Percentiles rank a stretch among this genome's conserved stretches.
Conservation (phyloP, 2,113 vertebrate species). For the Sylvietta virens region DNA sequence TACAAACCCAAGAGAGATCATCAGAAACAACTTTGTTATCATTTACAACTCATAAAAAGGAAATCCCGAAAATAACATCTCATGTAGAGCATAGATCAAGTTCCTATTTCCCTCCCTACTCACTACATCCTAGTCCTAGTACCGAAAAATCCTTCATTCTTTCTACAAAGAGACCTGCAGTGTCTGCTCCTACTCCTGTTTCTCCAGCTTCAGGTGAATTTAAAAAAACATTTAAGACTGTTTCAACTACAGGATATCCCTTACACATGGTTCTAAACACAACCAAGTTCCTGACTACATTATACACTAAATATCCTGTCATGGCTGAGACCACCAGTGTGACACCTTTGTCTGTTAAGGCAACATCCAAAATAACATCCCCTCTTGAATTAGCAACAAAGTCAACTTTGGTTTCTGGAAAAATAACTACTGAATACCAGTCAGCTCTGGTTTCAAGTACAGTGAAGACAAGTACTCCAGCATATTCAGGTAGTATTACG, state of each 20-base stretch:
- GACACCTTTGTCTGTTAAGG: not conserved
- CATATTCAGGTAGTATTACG: not conserved
- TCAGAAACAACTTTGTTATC: not conserved
- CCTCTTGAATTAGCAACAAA: not conserved
- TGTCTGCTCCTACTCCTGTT: not conserved
- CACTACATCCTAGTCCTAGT: not conserved
- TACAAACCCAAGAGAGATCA: not conserved
- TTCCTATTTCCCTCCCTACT: not conserved
- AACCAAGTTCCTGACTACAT: not conserved
- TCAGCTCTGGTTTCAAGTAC: not conserved
- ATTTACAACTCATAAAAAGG: not conserved
- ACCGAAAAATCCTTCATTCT: not conserved
- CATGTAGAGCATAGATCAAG: not conserved
- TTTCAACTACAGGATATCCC: constrained; percentile 12
- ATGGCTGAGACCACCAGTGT: not conserved
- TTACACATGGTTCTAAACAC: not conserved
- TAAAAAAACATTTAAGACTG: constrained; percentile 41
- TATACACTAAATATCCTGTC: not conserved
- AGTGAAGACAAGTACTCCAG: not conserved
- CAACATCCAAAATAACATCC: not conserved
- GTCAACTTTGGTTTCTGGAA: not conserved
- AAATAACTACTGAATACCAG: not conserved
- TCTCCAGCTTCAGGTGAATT: constrained; percentile 22
- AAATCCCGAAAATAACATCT: not conserved
- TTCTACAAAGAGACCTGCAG: not conserved